Conservation (phyloP, 2,113 vertebrate genomes). For the Bettongia penicillata region DNA sequence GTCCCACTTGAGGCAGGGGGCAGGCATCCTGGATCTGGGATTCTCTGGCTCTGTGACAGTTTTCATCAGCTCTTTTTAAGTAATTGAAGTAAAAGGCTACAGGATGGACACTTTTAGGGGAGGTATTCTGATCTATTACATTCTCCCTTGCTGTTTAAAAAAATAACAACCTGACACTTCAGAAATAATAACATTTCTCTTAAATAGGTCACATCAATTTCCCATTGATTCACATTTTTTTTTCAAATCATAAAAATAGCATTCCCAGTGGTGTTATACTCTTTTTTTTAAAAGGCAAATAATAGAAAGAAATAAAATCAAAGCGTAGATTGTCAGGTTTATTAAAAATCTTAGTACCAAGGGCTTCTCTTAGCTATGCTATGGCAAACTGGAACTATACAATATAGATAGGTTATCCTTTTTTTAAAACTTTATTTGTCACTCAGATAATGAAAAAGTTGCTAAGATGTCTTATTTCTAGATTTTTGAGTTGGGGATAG, state of each 20-base stretch:
- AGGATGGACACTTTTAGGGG: conserved; percentile 50
- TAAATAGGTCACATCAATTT: conserved; percentile 58
- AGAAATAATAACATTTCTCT: conserved; percentile 57
- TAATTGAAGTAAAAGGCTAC: conserved; percentile 57
- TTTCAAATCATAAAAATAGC: conserved; percentile 32
- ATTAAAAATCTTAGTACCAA: conserved; percentile 50
- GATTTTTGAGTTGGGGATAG: conserved; percentile 63
- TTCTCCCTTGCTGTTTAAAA: conserved; percentile 35
- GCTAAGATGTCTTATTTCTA: conserved; percentile 72
- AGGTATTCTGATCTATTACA: conserved; percentile 50
- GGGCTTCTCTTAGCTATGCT: conserved; percentile 65
- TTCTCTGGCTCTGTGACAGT: conserved; percentile 55
- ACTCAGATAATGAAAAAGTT: conserved; percentile 72
- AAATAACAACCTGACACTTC: conserved; percentile 34
- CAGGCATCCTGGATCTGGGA: conserved; percentile 33
- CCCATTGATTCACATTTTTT: conserved; percentile 43
- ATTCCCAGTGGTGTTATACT: conserved; percentile 23
- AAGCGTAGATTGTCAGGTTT: conserved; percentile 43
- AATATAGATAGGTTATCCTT: conserved; percentile 74
- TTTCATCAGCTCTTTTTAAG: conserved; percentile 66
- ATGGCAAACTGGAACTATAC: conserved; percentile 61
- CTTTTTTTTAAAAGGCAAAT: conserved; percentile 37
- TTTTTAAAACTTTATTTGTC: conserved; percentile 47
- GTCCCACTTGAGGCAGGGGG: conserved; percentile 34
- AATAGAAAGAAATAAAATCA: conserved; percentile 33